A percentile compares a stretch with the other conserved stretches of the same genome.
phyloP scores from a whole-genome alignment of 2,113 vertebrate genomes.

The Corapipo altera region DNA sequence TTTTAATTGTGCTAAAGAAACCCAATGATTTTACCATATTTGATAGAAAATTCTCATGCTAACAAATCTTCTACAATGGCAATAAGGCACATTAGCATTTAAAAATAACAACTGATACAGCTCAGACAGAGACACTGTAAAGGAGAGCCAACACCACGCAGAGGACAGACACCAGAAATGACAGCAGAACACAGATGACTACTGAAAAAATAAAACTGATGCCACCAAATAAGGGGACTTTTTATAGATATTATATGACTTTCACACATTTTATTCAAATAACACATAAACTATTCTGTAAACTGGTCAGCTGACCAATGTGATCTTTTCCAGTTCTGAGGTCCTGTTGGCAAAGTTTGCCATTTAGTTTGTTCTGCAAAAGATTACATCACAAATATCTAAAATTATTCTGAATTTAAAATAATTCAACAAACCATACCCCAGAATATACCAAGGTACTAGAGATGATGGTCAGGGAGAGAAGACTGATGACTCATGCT shows the following conservation, averaged over 20 bases:
- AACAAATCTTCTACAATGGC: not conserved
- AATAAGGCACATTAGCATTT: not conserved
- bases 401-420: not conserved
- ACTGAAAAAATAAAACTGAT: not conserved
- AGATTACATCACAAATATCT: not conserved
- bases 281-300: not conserved
- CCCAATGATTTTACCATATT: not conserved
- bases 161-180: not conserved
- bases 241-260: not conserved
- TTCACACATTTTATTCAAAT: not conserved
- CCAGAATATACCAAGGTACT: not conserved
- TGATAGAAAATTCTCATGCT: not conserved
- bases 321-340: not conserved
- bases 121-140: not conserved
- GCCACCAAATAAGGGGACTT: not conserved
- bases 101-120: not conserved
- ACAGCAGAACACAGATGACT: fast-evolving
- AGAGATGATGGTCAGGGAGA: not conserved
- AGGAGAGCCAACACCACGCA: not conserved
- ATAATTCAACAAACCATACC: not conserved
- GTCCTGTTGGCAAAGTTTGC: not conserved
- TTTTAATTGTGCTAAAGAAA: slow-evolving; percentile 44
- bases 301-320: not conserved
- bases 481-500: not conserved
- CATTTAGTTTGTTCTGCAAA: not conserved